These are phyloP conservation scores for Leptonema lineaticorne DNA, from an alignment of 1,140 invertebrate genomes.

Conservation along the genomic window DNA sequence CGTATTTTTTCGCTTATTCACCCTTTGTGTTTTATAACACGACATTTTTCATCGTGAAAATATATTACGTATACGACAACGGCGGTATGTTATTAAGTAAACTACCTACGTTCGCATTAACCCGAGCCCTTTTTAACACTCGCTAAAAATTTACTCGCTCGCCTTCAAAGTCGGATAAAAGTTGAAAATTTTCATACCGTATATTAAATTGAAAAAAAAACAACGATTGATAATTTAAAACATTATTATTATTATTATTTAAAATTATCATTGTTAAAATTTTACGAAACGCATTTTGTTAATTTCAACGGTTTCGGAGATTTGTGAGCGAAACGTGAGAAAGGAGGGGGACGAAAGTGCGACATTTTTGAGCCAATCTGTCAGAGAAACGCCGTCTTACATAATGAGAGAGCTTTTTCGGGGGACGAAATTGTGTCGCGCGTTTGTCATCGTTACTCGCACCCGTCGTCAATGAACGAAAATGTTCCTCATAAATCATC, in stretches of 20 bases:
- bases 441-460: slow-evolving; percentile 18
- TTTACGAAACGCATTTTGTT: too few relatives aligned
- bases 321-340: too few relatives aligned
- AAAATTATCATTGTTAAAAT: too few relatives aligned
- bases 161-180: not conserved
- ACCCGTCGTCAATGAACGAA: slow-evolving; percentile 11
- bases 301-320: too few relatives aligned
- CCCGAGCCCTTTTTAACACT: not conserved
- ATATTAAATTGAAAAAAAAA: too few relatives aligned
- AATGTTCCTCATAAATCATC: slow-evolving; percentile 8
- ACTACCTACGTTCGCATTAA: not conserved
- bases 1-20: not conserved
- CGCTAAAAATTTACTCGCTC: slow-evolving; percentile 2
- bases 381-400: not conserved
- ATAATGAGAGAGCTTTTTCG: slow-evolving; percentile 13
- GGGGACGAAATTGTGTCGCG: slow-evolving; percentile 1
- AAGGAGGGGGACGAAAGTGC: not conserved
- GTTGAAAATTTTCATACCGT: not conserved
- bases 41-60: not conserved
- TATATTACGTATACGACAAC: not conserved
- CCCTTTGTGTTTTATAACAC: not conserved
- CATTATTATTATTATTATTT: too few relatives aligned
- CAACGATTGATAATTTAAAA: too few relatives aligned
- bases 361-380: not conserved
- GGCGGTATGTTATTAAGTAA: not conserved